Evolutionary conservation across 2,888 invertebrate species (phyloP).

Genomic region (Hipparchia semele): DNA sequence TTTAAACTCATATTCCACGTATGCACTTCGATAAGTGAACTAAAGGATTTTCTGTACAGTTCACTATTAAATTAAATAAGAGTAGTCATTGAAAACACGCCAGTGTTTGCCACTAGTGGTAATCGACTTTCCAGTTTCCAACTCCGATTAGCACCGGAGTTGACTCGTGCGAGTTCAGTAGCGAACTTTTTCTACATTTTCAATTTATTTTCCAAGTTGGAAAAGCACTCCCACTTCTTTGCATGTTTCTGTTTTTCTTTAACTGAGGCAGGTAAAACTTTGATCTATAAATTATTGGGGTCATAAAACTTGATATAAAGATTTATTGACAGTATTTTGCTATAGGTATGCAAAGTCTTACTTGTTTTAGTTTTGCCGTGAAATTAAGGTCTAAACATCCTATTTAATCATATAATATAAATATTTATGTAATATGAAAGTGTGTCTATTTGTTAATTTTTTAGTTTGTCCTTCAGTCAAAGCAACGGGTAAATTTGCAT

Average conservation of each 20-base stretch:
- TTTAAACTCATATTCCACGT: too few species aligned
- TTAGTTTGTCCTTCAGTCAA: too few species aligned
- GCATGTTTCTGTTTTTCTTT: slow-evolving; percentile 16
- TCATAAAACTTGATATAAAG: neutral
- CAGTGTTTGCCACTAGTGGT: slow-evolving; percentile 14
- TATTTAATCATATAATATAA: too few species aligned
- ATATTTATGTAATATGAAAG: too few species aligned
- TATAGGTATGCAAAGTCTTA: too few species aligned
- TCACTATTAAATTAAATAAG: slow-evolving; percentile 17
- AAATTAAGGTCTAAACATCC: too few species aligned
- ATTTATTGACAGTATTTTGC: too few species aligned
- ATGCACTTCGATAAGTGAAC: neutral
- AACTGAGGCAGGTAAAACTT: neutral
- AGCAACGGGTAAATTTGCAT: too few species aligned
- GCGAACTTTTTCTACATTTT: slow-evolving; percentile 22
- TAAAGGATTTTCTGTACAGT: neutral
- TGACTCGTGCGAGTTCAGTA: slow-evolving; percentile 17
- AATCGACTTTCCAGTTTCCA: slow-evolving; percentile 32
- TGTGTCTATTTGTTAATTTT: too few species aligned
- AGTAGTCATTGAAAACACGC: slow-evolving; percentile 12
- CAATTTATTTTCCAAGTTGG: slow-evolving; percentile 11
- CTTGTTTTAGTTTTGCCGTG: too few species aligned
- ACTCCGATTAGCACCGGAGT: slow-evolving; percentile 32
- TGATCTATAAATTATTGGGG: neutral
- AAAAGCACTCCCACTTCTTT: slow-evolving; percentile 13